Base-by-base conservation (phyloP, 1,140 invertebrate genomes). In the Monomorium pharaonis region DNA sequence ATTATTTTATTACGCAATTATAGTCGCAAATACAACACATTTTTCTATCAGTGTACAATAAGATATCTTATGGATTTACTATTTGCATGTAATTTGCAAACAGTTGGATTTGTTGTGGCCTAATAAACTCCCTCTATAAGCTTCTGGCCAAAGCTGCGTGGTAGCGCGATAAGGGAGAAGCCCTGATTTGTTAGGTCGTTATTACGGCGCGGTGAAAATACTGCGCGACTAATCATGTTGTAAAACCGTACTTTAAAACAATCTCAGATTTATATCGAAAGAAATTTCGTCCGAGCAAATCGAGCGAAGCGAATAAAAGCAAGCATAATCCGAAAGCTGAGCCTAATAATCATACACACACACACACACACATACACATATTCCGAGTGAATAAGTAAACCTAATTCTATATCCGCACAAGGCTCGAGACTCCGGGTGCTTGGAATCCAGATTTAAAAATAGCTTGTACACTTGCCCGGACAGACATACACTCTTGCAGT, bases 131-230 rank as follows among this genome's bases (percentile, higher is more conserved):
- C 24, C 21, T 51, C 9, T 12, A 37, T 12, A n/a, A 1, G 12
- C 24, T 65, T 42, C 47, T 21, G 24, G 3, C 24, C 30, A 21
- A 21, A 30, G 10, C 18, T 33, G 10, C 14, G n/a, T 12, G n/a
- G 24, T 24, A 75, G 21, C 24, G 33, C 33, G 7, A 18, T n/a
- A 51, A 78, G 9, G 18, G 18, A 62, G 42, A 16, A 1, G 14
- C 47, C 42, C 21, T 14, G 0, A n/a, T 63, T 47, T 77, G 60
- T 65, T 7, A 33, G 27, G 24, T 14, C 18, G 14, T 65, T 78
- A 78, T 65, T 49, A 78, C n/a, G 18, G 24, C n/a, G 27, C 60
- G 60, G 65, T 49, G 37, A 44, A 81, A 81, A 56, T 80, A 69
- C n/a, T n/a, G n/a, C 47, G 24, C 58, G 44, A 21, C 62, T 67